Evolutionary conservation across 2,888 invertebrate species (phyloP).

Genomic region (Trissolcus japonicus): DNA sequence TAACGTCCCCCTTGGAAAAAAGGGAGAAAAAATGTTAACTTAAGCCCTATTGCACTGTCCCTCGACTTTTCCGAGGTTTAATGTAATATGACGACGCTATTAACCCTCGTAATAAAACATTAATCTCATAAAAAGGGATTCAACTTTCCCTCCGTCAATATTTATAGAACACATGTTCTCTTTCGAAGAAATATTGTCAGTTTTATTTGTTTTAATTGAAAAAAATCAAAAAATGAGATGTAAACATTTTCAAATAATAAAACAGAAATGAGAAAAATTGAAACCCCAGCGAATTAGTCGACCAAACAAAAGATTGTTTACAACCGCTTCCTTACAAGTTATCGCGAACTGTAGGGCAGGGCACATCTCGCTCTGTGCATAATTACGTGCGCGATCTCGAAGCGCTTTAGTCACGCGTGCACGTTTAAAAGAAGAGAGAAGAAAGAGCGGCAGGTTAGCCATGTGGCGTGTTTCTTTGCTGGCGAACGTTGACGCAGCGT

Average conservation of each 20-base stretch:
- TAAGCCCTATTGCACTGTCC: constrained; percentile 1
- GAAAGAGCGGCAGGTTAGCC: constrained; percentile 15
- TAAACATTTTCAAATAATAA: no score
- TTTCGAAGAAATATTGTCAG: constrained; percentile 4
- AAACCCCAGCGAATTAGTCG: neutral
- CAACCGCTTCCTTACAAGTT: constrained; percentile 1
- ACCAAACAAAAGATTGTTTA: neutral
- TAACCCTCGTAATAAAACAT: constrained; percentile 33
- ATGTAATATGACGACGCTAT: constrained; percentile 34
- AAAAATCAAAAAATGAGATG: no score
- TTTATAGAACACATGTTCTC: constrained; percentile 1
- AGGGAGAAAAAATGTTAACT: constrained; percentile 12
- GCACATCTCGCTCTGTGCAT: constrained; percentile 20
- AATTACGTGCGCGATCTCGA: constrained; percentile 42
- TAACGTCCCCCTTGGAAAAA: constrained; percentile 12
- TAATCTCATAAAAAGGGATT: constrained; percentile 11
- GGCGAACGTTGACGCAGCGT: constrained; percentile 42
- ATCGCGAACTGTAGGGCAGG: constrained; percentile 14
- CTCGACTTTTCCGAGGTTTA: constrained; percentile 24
- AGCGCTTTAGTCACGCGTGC: constrained; percentile 38
- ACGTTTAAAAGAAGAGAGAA: constrained; percentile 25
- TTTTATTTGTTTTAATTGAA: no score
- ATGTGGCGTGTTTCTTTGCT: constrained; percentile 12
- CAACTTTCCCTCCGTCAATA: constrained; percentile 17
- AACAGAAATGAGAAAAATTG: no score